phyloP scores from a whole-genome alignment of 2,888 invertebrate species.

The Xylota sylvarum region DNA sequence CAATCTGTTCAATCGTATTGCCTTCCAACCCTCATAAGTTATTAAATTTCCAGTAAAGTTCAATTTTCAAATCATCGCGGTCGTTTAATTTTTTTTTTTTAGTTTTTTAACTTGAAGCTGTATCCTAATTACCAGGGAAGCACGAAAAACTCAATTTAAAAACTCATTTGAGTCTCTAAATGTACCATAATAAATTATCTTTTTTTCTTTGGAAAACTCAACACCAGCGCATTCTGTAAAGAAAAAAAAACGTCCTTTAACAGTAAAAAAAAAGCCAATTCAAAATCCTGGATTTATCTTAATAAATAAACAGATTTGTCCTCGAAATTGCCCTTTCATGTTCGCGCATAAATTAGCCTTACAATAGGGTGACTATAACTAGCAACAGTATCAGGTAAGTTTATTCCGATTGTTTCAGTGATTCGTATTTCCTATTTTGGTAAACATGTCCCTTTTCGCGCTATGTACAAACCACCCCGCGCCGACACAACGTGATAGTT shows the following conservation, averaged over 20 bases:
- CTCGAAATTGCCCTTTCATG: constrained; percentile 69
- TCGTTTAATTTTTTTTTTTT: too few relatives aligned
- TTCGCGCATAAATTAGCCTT: constrained; percentile 65
- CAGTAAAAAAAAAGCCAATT: constrained; percentile 21
- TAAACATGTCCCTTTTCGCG: constrained; percentile 43
- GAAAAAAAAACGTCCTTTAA: constrained; percentile 16
- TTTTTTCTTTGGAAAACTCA: neutral
- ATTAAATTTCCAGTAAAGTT: too few relatives aligned
- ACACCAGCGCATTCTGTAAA: neutral
- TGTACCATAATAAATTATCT: constrained; percentile 8
- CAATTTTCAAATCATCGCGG: neutral
- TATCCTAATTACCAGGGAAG: neutral
- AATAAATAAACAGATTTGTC: constrained; percentile 76
- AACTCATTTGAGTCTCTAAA: constrained; percentile 5
- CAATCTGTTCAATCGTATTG: too few relatives aligned
- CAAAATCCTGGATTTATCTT: constrained; percentile 62
- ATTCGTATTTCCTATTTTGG: constrained; percentile 12
- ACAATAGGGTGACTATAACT: constrained; percentile 28
- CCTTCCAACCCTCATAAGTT: too few relatives aligned
- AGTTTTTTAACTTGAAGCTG: too few relatives aligned
- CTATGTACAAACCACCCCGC: constrained; percentile 29
- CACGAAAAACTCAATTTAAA: neutral
- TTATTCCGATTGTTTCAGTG: constrained; percentile 58
- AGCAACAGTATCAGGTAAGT: constrained; percentile 33
- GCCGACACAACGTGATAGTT: constrained; percentile 65